Percentiles rank a stretch among this genome's conserved stretches.
These are phyloP conservation scores for Catharus fuscescens DNA, from an alignment of 2,113 vertebrate species.

Conservation along the genomic window DNA sequence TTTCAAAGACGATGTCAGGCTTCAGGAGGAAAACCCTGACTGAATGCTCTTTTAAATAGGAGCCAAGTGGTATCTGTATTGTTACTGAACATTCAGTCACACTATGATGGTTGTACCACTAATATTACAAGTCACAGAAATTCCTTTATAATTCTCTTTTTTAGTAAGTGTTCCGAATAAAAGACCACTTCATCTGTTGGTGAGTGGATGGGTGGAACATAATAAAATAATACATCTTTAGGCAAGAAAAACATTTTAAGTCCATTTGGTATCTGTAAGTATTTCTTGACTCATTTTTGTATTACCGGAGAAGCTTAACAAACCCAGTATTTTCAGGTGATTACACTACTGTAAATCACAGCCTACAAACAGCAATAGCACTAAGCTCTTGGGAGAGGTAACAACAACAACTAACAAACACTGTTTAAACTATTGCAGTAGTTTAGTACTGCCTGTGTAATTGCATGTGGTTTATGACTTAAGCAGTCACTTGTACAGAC, in stretches of 20 bases:
- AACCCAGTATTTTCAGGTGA: not conserved
- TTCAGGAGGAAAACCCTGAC: not conserved
- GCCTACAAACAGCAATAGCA: not conserved
- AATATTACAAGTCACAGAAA: not conserved
- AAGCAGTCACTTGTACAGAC: not conserved
- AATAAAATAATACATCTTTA: not conserved
- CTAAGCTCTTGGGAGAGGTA: not conserved
- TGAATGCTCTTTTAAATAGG: not conserved
- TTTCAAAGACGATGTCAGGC: not conserved
- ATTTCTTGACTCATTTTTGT: not conserved
- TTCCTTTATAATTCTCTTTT: not conserved
- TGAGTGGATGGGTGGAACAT: not conserved
- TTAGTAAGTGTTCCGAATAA: not conserved
- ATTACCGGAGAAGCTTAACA: not conserved
- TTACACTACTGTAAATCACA: constrained; percentile 19
- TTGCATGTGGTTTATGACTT: not conserved
- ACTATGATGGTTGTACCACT: not conserved
- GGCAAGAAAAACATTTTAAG: not conserved
- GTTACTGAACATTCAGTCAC: not conserved
- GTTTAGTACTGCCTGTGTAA: not conserved
- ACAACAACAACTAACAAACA: not conserved
- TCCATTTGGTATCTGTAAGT: not conserved
- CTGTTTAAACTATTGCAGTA: not conserved
- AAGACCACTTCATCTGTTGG: not conserved
- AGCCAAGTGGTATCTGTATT: not conserved